A percentile compares a stretch with the other conserved stretches of the same genome.
phyloP scores from a whole-genome alignment of 2,797 vertebrate species.

The Apodemus agrarius region DNA sequence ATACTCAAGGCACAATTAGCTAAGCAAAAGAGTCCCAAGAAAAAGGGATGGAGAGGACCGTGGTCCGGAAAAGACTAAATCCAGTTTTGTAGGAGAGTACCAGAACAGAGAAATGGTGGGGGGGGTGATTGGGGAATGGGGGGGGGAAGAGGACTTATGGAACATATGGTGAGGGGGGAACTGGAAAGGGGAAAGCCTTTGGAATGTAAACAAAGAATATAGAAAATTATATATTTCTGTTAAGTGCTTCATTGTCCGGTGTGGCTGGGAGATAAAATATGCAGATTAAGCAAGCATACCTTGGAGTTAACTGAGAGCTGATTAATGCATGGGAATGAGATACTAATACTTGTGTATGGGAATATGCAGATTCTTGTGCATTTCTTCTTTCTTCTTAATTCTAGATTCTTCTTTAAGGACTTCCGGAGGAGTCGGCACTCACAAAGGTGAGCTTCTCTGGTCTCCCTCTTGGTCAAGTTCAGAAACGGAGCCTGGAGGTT shows the following conservation, averaged over 20 bases:
- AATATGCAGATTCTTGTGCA: not conserved
- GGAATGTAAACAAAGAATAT: too few relatives aligned
- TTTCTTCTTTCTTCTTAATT: slow-evolving; percentile 27
- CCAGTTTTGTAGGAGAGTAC: too few relatives aligned
- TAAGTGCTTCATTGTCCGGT: slow-evolving; percentile 6
- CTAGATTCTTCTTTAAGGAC: slow-evolving; percentile 12
- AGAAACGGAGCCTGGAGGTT: not conserved
- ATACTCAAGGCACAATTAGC: too few relatives aligned
- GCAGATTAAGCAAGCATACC: not conserved
- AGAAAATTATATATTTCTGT: too few relatives aligned
- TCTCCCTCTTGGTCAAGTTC: not conserved
- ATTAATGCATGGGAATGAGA: not conserved
- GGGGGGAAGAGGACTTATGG: too few relatives aligned
- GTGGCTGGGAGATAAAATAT: not conserved
- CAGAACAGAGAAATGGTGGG: too few relatives aligned
- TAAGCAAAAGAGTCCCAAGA: too few relatives aligned
- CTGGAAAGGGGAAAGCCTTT: too few relatives aligned
- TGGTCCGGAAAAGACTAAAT: too few relatives aligned
- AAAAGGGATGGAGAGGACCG: too few relatives aligned
- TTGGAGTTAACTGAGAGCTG: not conserved
- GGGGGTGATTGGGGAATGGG: too few relatives aligned
- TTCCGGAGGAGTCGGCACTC: not conserved
- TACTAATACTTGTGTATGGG: not conserved
- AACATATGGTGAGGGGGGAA: too few relatives aligned
- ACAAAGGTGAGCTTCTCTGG: not conserved